phyloP scores from a whole-genome alignment of 2,113 vertebrate genomes.

The Callipepla squamata region DNA sequence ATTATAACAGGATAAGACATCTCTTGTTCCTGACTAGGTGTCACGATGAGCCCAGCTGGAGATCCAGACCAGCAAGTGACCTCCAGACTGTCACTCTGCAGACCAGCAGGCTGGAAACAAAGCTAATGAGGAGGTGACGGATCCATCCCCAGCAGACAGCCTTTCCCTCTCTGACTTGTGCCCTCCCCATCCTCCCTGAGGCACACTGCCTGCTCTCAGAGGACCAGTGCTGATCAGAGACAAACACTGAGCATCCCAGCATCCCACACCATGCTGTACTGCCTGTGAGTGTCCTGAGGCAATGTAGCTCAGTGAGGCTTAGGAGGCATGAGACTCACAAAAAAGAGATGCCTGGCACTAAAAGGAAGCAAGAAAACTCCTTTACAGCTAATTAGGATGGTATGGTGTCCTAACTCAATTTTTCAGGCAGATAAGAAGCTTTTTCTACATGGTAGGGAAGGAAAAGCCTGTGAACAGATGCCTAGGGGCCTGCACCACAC shows the following conservation, averaged over 20 bases:
- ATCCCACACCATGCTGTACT: background rate
- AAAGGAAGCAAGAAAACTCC: background rate
- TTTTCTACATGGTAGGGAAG: background rate
- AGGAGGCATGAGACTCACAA: background rate
- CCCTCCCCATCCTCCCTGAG: accelerated
- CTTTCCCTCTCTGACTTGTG: background rate
- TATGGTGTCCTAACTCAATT: background rate
- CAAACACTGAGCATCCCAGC: background rate
- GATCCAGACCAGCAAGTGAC: constrained; percentile 19
- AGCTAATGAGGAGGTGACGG: background rate
- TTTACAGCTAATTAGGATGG: constrained; percentile 49
- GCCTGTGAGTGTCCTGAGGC: background rate
- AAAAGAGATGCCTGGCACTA: background rate
- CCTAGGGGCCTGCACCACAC: background rate
- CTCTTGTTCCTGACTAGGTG: background rate
- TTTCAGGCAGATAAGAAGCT: constrained; percentile 30
- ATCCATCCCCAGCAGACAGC: background rate
- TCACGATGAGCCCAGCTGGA: background rate
- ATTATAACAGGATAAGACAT: constrained; percentile 13
- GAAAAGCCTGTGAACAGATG: constrained; percentile 22
- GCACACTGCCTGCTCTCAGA: background rate
- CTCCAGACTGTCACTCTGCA: constrained; percentile 23
- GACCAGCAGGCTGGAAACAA: constrained; percentile 34
- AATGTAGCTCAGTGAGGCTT: constrained; percentile 27
- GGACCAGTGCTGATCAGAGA: constrained; percentile 2